phyloP scores from a whole-genome alignment of 2,888 invertebrate genomes.

The Nysson spinosus region DNA sequence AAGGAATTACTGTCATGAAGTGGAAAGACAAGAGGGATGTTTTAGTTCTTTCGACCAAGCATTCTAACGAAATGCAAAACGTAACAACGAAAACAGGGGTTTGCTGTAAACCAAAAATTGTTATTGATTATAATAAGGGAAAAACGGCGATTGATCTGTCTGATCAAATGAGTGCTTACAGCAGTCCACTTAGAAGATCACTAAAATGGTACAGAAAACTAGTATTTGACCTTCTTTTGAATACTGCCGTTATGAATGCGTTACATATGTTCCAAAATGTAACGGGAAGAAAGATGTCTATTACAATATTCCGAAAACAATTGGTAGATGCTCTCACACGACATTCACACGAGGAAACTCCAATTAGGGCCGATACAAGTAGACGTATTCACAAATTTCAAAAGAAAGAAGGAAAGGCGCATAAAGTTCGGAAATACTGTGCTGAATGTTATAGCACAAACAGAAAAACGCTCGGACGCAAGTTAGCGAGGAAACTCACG shows the following conservation, averaged over 20 bases:
- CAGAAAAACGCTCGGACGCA: constrained; percentile 12
- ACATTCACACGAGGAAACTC: constrained; percentile 24
- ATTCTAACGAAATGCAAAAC: constrained; percentile 47
- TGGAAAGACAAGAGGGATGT: constrained; percentile 46
- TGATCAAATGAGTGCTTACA: constrained; percentile 39
- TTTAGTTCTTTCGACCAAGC: constrained; percentile 66
- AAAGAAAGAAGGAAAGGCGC: constrained; percentile 2
- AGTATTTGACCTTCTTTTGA: constrained; percentile 38
- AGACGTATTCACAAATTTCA: constrained; percentile 2
- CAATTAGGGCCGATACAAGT: constrained; percentile 16
- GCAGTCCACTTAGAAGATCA: constrained; percentile 38
- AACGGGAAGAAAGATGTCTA: constrained; percentile 18
- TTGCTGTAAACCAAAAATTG: constrained; percentile 24
- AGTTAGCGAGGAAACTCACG: constrained; percentile 15
- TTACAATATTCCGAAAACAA: constrained; percentile 27
- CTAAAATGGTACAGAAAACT: constrained; percentile 43
- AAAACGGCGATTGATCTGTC: constrained; percentile 36
- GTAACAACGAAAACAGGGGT: constrained; percentile 25
- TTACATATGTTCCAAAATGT: constrained; percentile 21
- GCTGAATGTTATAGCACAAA: constrained; percentile 25
- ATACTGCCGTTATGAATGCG: constrained; percentile 33
- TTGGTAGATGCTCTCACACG: constrained; percentile 22
- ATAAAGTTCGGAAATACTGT: too few relatives aligned
- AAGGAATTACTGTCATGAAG: constrained; percentile 37
- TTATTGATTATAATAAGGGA: constrained; percentile 40